Evolutionary conservation across 2,797 vertebrate genomes (phyloP), one percentile per base, ranked within the genome.

Genomic region (Megalops cyprinoides): DNA sequence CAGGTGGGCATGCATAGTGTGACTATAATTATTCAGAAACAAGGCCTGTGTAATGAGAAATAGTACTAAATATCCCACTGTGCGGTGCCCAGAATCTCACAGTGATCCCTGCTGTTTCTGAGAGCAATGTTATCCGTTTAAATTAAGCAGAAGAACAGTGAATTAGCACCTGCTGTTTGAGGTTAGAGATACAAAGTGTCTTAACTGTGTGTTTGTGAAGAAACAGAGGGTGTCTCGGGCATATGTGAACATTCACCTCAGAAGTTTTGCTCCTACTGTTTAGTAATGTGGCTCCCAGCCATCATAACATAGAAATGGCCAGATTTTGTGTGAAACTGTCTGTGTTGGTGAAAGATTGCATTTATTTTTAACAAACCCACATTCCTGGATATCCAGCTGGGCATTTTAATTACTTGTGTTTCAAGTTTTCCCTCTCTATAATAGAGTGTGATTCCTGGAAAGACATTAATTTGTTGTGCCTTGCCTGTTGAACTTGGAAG

Each of bases 151-250:
- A 69, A 49, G 51, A 82, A 76, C 76, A 79, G 37, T 71, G 65
- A 81, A 79, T 82, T 79, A 81, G 73, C 79, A 79, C 81, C 79
- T 83, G 84, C 84, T 85, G 81, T 77, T 83, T 71, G 48, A 60
- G 73, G 73, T 65, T 82, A 53, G 23, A 44, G 77, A 28, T 71
- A 37, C 75, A 80, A 76, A 23, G 49, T 79, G 79, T 82, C 60
- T 48, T 49, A 80, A 71, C 25, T 46, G n/a, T 55, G 60, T 62
- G 34, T 77, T n/a, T 77, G 75, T 15, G 60, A 42, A 51, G 39
- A 82, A 73, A 77, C 74, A 42, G 12, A 58, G 28, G 75, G 76
- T 55, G 39, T 78, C 73, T 49, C 39, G 65, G 62, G n/a, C 78
- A 79, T 51, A 58, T 69, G 73, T 25, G 56, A 79, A 42, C 58